Base-by-base conservation (phyloP, 2,888 invertebrate genomes). In the Andrena trimmerana region DNA sequence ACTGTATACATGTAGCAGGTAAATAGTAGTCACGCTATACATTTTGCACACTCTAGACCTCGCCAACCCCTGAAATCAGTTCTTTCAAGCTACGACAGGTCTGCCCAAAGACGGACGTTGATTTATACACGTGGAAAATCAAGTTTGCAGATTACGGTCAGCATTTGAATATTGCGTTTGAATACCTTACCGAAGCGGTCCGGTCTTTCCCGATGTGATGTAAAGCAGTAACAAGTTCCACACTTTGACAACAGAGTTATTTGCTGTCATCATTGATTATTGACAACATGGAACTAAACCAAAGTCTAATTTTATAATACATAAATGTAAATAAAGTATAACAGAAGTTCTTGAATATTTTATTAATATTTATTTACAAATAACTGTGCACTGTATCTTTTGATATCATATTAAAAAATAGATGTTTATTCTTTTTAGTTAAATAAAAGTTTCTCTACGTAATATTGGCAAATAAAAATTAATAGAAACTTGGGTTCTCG, bases 101-200 rank as follows among this genome's bases (percentile, higher is more conserved):
- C 75, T 79, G 68, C 78, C 84, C 76, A 78, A 86, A 85, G 82
- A 72, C 78, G 75, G 85, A 89, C 88, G 87, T 89, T 89, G 91
- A 92, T 90, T 90, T 89, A 89, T 90, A 86, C 79, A 78, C 79
- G 86, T 78, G 60, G 88, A 79, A 91, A 92, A 92, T 92, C 91
- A 89, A 89, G 91, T 92, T 91, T 87, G 70, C 84, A 85, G 85
- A 87, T 88, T 88, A 84, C 86, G 90, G 90, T 88, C 90, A 86
- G 87, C 89, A 91, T 92, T 92, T 92, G 92, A 92, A 92, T 92
- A 92, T 92, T 90, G 79, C 86, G 86, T 92, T 92, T 90, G 92
- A 92, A 92, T 91, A 91, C 90, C 88, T 92, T 88, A 89, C 67
- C 75, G 62, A 29, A 52, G 42, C 80, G 60, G 75, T 57, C 69